These are phyloP conservation scores for Chouioia cunea DNA, from an alignment of 2,888 invertebrate species.

Conservation along the genomic window DNA sequence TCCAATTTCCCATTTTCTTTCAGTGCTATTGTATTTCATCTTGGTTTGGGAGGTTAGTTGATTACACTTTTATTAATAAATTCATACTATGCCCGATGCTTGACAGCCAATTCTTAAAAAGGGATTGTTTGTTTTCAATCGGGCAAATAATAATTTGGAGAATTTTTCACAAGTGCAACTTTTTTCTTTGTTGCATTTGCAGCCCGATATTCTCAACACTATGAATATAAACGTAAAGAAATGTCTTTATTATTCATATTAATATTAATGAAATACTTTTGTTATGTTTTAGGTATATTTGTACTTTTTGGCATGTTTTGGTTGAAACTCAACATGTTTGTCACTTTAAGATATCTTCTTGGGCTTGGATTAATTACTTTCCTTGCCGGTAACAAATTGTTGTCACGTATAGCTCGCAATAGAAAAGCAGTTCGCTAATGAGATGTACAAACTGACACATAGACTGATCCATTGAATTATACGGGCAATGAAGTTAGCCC, in stretches of 20 bases:
- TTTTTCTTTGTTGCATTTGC: constrained; percentile 56
- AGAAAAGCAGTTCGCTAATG: constrained; percentile 59
- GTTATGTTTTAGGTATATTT: constrained; percentile 78
- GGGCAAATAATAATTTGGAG: constrained; percentile 60
- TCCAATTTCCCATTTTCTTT: constrained; percentile 83
- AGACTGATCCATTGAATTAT: constrained; percentile 33
- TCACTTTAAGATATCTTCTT: constrained; percentile 89
- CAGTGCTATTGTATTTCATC: constrained; percentile 90
- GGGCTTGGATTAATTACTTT: constrained; percentile 91
- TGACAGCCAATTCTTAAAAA: constrained; percentile 50
- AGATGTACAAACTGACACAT: constrained; percentile 2
- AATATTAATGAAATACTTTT: constrained; percentile 1
- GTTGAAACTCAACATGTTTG: constrained; percentile 95
- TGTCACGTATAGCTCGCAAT: constrained; percentile 80
- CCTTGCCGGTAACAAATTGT: constrained; percentile 91
- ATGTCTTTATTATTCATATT: constrained; percentile 4
- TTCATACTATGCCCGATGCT: constrained; percentile 54
- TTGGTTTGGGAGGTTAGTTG: constrained; percentile 80
- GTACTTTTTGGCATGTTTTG: constrained; percentile 91
- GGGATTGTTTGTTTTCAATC: constrained; percentile 57
- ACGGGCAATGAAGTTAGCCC: constrained; percentile 8
- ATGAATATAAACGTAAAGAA: constrained; percentile 19
- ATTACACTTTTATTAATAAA: not conserved
- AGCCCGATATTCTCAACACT: constrained; percentile 63
- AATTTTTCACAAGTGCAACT: constrained; percentile 62